phyloP scores from a whole-genome alignment of 2,888 invertebrate genomes.

The Oxystoma pomonae region DNA sequence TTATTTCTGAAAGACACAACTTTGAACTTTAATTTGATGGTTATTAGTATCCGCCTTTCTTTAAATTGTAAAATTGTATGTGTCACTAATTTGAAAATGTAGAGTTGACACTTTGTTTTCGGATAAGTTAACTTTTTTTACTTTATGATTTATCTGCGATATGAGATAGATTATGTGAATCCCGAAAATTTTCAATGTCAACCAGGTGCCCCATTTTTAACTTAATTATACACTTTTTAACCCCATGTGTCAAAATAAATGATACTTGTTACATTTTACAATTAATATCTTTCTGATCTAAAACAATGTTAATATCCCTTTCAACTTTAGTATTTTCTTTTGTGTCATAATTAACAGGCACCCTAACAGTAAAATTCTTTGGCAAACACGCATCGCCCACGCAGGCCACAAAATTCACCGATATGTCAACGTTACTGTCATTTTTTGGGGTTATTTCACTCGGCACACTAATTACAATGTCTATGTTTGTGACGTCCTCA shows the following conservation, averaged over 20 bases:
- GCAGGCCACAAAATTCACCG: constrained; percentile 42
- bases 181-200: too few relatives aligned
- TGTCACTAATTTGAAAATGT: constrained; percentile 49
- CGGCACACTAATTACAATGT: constrained; percentile 40
- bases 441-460: constrained; percentile 34
- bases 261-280: too few relatives aligned
- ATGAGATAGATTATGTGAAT: too few relatives aligned
- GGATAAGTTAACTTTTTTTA: constrained; percentile 66
- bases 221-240: too few relatives aligned
- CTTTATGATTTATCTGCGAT: constrained; percentile 91
- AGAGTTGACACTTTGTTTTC: constrained; percentile 60
- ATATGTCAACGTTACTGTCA: constrained; percentile 32
- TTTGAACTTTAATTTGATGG: too few relatives aligned
- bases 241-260: too few relatives aligned
- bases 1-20: too few relatives aligned
- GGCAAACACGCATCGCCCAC: constrained; percentile 41
- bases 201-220: too few relatives aligned
- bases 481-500: constrained; percentile 33
- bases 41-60: constrained; percentile 81
- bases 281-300: constrained; percentile 11
- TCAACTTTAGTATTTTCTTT: constrained; percentile 17
- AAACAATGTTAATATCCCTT: constrained; percentile 17
- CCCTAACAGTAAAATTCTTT: constrained; percentile 39
- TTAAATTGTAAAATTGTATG: constrained; percentile 51
- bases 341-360: constrained; percentile 29